Percentiles rank a stretch among this genome's conserved stretches.
phyloP scores from a whole-genome alignment of 1,140 invertebrate genomes.

The Lepidurus couesii region DNA sequence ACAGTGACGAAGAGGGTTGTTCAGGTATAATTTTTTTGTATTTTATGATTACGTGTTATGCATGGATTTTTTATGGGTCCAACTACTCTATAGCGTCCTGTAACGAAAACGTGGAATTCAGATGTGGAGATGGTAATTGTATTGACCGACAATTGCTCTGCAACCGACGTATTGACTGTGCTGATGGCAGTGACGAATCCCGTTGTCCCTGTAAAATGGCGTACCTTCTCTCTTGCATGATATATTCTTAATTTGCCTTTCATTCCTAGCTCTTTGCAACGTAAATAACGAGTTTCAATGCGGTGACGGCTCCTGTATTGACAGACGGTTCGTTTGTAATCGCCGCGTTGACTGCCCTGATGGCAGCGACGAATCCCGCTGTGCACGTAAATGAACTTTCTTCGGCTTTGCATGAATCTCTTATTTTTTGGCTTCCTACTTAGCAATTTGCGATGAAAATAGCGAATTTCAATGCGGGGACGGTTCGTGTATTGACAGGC shows the following conservation, averaged over 20 bases:
- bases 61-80: slow-evolving; percentile 39
- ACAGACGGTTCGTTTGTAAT: slow-evolving; percentile 40
- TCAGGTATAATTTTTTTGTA: neutral
- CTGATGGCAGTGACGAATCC: slow-evolving; percentile 81
- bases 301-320: slow-evolving; percentile 44
- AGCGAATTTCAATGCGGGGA: slow-evolving; percentile 63
- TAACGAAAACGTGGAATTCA: slow-evolving; percentile 24
- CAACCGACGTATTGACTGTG: slow-evolving; percentile 71
- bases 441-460: neutral
- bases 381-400: slow-evolving; percentile 32
- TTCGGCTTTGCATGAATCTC: slow-evolving; percentile 3
- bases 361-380: slow-evolving; percentile 45
- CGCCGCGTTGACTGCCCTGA: slow-evolving; percentile 43
- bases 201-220: slow-evolving; percentile 51
- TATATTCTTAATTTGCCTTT: neutral
- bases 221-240: neutral
- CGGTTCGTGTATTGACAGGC: slow-evolving; percentile 61
- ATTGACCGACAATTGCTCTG: slow-evolving; percentile 37
- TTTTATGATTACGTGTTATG: neutral
- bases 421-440: neutral
- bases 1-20: slow-evolving; percentile 58
- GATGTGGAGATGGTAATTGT: slow-evolving; percentile 35
- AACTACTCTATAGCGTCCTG: slow-evolving; percentile 30
- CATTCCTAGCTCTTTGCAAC: neutral
- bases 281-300: slow-evolving; percentile 45